Conservation (phyloP, 2,797 vertebrate genomes). For the Antrozous pallidus region DNA sequence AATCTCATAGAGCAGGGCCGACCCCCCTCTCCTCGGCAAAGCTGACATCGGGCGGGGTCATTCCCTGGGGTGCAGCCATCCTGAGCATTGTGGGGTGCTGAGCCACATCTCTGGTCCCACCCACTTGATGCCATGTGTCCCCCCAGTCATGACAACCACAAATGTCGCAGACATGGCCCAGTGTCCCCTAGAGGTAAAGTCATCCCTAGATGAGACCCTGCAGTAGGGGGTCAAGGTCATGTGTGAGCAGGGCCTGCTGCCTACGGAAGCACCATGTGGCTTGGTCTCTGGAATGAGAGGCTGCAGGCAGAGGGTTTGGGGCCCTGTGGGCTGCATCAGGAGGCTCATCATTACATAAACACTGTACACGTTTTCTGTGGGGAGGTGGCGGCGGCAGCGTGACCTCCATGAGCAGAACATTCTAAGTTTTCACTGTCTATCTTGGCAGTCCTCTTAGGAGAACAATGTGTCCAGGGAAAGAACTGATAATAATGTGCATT, state of each 20-base stretch:
- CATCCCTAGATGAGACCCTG: background rate
- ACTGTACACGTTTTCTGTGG: fast-evolving
- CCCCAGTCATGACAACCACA: background rate
- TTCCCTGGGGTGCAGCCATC: background rate
- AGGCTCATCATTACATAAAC: fast-evolving
- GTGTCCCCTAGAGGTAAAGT: background rate
- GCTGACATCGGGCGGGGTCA: background rate
- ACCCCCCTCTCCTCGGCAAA: fast-evolving
- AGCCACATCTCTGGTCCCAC: background rate
- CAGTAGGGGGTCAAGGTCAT: background rate
- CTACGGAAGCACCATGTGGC: background rate
- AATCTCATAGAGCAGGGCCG: background rate
- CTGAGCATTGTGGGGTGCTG: background rate
- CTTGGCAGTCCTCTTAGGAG: background rate
- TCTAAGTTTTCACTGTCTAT: background rate
- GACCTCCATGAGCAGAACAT: background rate
- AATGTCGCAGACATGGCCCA: background rate
- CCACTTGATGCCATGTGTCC: background rate
- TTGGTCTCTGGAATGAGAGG: fast-evolving
- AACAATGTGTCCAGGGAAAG: conserved; percentile 35
- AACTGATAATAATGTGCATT: background rate
- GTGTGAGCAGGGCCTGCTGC: background rate
- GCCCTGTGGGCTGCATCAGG: fast-evolving
- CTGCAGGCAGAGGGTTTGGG: background rate
- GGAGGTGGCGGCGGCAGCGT: fast-evolving